These are phyloP conservation scores for Netelia fuscicornis DNA, from an alignment of 2,888 invertebrate species.

Conservation along the genomic window DNA sequence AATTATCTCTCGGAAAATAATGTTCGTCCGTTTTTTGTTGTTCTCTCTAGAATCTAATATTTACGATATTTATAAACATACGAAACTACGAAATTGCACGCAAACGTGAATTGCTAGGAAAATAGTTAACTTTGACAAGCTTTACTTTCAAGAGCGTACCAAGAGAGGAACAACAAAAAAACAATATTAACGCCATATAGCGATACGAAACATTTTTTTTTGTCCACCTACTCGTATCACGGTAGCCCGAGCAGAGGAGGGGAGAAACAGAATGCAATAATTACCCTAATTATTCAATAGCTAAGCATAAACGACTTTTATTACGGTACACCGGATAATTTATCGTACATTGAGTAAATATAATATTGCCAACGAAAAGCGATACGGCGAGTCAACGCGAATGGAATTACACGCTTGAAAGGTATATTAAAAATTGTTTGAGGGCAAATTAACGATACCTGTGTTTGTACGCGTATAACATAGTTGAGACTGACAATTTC, in stretches of 20 bases:
- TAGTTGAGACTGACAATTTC: neutral
- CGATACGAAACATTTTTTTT: no score
- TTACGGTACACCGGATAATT: neutral
- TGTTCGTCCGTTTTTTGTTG: no score
- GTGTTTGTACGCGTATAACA: neutral
- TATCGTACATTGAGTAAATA: neutral
- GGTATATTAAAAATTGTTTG: neutral
- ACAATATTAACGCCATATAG: no score
- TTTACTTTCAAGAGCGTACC: no score
- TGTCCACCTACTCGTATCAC: no score
- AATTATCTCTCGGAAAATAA: no score
- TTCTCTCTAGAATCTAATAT: no score
- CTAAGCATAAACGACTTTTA: constrained; percentile 3
- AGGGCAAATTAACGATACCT: neutral
- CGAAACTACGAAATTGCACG: no score
- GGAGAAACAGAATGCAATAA: constrained; percentile 4
- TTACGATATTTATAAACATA: no score
- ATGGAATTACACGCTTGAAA: neutral
- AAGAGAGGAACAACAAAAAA: no score
- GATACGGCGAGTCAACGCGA: neutral
- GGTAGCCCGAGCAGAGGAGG: neutral
- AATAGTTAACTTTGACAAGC: no score
- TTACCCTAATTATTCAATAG: neutral
- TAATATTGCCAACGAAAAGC: neutral
- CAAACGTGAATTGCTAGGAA: no score